Base-by-base conservation (phyloP, 2,797 vertebrate genomes). In the Notolepis coatsorum region DNA sequence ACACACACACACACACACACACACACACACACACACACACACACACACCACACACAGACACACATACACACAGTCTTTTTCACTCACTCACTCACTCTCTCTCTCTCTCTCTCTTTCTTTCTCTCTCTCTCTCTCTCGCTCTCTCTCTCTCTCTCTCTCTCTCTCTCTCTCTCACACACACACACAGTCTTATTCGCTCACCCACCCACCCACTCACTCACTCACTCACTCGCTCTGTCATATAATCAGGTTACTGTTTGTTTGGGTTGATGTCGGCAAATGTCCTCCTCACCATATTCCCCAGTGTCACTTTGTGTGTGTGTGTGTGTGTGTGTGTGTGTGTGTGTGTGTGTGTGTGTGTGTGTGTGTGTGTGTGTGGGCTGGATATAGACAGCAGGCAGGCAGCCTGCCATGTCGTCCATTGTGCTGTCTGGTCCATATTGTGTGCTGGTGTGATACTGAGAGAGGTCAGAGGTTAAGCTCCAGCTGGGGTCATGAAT, bases 401-500 rank as follows among this genome's bases (percentile, higher is more conserved):
- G 75, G 73, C 76, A 68, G 77, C 76, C 81, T 85, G 80, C 85
- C 80, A 77, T 81, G 77, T 56, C 80, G 63, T 82, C 71, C 67
- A 73, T 87, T 87, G 82, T 86, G 71, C 65, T 75, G 59, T 71
- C 68, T 73, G 71, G 73, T 76, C 73, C 78, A 66, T 75, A 68
- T 84, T 81, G 75, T 84, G 70, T 82, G 75, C 76, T 71, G 71
- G 37, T 76, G 77, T 67, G 63, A 71, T 80, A 76, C 65, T 46
- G 61, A 77, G 72, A 59, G 62, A 67, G 77, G 66, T 60, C 67
- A 73, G 65, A 75, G 76, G 75, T 86, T 73, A 64, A 53, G 55
- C 74, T 83, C 70, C 68, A 84, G 84, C 77, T 84, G 79, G 67
- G 71, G 53, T 49, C 69, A 75, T 80, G 79, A 86, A 84, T 79